Conservation (phyloP, 2,113 vertebrate genomes). For the Osmerus eperlanus region DNA sequence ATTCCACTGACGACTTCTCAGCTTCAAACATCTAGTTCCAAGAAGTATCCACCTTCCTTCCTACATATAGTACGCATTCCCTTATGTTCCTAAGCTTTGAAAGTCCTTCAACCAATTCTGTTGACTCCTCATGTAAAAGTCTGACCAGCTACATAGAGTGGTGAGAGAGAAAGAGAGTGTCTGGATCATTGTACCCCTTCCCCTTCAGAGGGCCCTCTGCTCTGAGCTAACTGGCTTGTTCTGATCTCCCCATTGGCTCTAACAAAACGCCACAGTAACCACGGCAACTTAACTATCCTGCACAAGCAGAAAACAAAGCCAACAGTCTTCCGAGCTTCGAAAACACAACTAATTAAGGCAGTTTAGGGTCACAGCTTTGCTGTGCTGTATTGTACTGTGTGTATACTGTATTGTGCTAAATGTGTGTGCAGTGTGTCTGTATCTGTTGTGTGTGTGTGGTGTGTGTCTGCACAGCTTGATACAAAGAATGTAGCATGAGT, state of each 20-base stretch:
- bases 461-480: slow-evolving; percentile 38
- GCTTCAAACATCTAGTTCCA: no score
- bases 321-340: slow-evolving; percentile 44
- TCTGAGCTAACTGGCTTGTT: not conserved
- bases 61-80: no score
- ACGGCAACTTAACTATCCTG: slow-evolving; percentile 28
- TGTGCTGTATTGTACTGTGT: not conserved
- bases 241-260: slow-evolving; percentile 44
- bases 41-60: no score
- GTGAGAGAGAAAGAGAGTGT: not conserved
- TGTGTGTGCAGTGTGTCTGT: slow-evolving; percentile 4
- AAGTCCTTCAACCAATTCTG: not conserved
- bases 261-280: slow-evolving; percentile 26
- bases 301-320: slow-evolving; percentile 52
- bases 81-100: not conserved
- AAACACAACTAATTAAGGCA: slow-evolving; percentile 35
- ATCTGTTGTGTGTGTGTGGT: slow-evolving; percentile 1
- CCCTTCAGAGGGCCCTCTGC: slow-evolving; percentile 9
- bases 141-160: not conserved
- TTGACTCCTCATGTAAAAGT: not conserved
- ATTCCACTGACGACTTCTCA: not conserved
- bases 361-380: slow-evolving; percentile 36
- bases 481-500: slow-evolving; percentile 17
- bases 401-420: not conserved
- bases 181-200: not conserved